Conservation (phyloP, 2,888 invertebrate genomes). For the Sarcophaga variegata region DNA sequence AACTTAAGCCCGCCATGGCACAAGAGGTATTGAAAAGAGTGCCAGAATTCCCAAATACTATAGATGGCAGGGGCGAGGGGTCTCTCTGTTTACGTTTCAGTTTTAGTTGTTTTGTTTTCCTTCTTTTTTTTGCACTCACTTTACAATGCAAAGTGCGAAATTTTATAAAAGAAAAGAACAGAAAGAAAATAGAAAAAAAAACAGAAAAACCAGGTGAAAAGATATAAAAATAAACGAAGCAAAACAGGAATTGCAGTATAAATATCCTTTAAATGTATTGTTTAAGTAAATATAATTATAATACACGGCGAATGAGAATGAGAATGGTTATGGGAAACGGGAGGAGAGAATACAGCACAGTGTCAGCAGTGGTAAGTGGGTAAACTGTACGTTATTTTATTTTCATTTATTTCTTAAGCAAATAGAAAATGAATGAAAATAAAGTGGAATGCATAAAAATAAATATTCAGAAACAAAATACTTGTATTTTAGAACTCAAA, state of each 20-base stretch:
- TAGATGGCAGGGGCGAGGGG: neutral
- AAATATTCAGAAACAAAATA: constrained; percentile 21
- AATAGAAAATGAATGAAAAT: neutral
- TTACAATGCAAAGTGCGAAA: constrained; percentile 50
- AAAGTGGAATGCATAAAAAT: constrained; percentile 11
- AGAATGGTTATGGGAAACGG: neutral
- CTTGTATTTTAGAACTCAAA: no score
- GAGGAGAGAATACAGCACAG: no score
- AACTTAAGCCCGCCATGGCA: neutral
- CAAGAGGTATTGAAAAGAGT: neutral
- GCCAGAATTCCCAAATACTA: constrained; percentile 5
- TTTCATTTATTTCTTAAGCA: neutral
- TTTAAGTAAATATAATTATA: constrained; percentile 63
- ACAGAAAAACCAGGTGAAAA: neutral
- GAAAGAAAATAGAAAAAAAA: no score
- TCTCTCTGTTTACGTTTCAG: no score
- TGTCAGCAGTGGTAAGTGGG: neutral
- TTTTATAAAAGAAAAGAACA: constrained; percentile 30
- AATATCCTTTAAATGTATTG: constrained; percentile 61
- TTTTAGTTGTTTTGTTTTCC: neutral
- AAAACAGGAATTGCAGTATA: constrained; percentile 63
- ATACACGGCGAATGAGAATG: neutral
- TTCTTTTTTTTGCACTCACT: neutral
- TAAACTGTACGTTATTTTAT: constrained; percentile 14
- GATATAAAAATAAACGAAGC: constrained; percentile 37